Conservation (phyloP, 1,140 invertebrate species). For the Formica selysi region DNA sequence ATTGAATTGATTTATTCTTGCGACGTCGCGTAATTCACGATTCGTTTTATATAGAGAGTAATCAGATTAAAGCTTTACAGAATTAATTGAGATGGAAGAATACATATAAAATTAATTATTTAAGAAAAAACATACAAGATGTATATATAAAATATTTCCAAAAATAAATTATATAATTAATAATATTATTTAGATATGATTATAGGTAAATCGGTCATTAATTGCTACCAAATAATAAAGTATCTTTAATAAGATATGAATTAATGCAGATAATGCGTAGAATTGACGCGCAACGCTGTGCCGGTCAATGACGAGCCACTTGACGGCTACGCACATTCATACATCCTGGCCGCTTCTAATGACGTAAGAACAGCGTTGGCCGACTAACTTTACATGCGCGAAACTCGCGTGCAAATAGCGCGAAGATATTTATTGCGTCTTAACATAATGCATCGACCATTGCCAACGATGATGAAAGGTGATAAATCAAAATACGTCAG, state of each 20-base stretch:
- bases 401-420: constrained; percentile 43
- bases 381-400: constrained; percentile 48
- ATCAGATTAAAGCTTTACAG: background rate
- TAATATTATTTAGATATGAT: background rate
- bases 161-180: background rate
- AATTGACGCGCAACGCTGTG: constrained; percentile 19
- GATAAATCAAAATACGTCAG: background rate
- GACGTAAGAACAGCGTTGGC: constrained; percentile 47
- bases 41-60: background rate
- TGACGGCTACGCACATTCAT: constrained; percentile 38
- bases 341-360: background rate
- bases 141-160: background rate
- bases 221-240: background rate
- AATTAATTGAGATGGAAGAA: background rate
- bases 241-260: background rate
- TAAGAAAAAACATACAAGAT: background rate
- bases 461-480: background rate
- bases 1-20: constrained; percentile 19
- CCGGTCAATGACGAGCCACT: constrained; percentile 39
- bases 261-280: background rate
- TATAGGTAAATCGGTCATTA: background rate
- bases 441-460: constrained; percentile 13
- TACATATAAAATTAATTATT: background rate
- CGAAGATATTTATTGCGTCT: constrained; percentile 58
- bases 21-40: background rate